Conservation (phyloP, 1,140 invertebrate species). For the Neodiprion fabricii region DNA sequence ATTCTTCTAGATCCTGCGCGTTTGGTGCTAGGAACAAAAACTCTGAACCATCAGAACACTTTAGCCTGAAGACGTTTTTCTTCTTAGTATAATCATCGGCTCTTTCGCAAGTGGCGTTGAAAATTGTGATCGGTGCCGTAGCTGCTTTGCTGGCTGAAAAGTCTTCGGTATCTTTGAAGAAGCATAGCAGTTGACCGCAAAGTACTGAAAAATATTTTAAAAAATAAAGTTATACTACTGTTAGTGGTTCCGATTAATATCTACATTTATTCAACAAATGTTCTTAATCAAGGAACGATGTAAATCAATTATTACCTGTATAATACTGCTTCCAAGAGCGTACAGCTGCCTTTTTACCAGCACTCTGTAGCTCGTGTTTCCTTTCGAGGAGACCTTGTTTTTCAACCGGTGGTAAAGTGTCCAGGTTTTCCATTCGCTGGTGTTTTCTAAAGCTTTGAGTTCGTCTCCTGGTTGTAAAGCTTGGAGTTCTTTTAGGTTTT, state of each 20-base stretch:
- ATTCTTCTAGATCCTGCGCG: constrained; percentile 84
- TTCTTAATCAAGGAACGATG: background rate
- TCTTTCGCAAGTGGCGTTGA: constrained; percentile 82
- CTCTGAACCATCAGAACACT: constrained; percentile 89
- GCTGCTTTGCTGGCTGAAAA: constrained; percentile 88
- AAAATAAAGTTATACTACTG: background rate
- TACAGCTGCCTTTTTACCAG: constrained; percentile 92
- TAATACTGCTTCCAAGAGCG: constrained; percentile 96
- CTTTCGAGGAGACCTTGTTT: constrained; percentile 91
- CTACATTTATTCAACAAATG: background rate
- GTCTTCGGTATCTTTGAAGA: constrained; percentile 96
- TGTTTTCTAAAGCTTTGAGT: constrained; percentile 89
- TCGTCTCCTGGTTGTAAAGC: constrained; percentile 89
- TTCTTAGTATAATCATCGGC: constrained; percentile 95
- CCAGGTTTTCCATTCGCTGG: constrained; percentile 73
- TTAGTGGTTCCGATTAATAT: background rate
- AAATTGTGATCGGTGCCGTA: constrained; percentile 87
- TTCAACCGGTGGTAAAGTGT: constrained; percentile 85
- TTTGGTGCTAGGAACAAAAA: constrained; percentile 85
- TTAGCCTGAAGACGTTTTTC: constrained; percentile 91
- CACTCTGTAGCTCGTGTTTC: constrained; percentile 93
- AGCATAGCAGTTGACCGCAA: constrained; percentile 95
- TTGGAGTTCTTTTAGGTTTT: constrained; percentile 89
- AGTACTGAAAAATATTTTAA: constrained; percentile 67
- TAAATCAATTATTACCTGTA: constrained; percentile 61